Percentiles rank a stretch among this genome's conserved stretches.
Conservation (phyloP, 1,140 invertebrate species). For the Polypedilum vanderplanki region DNA sequence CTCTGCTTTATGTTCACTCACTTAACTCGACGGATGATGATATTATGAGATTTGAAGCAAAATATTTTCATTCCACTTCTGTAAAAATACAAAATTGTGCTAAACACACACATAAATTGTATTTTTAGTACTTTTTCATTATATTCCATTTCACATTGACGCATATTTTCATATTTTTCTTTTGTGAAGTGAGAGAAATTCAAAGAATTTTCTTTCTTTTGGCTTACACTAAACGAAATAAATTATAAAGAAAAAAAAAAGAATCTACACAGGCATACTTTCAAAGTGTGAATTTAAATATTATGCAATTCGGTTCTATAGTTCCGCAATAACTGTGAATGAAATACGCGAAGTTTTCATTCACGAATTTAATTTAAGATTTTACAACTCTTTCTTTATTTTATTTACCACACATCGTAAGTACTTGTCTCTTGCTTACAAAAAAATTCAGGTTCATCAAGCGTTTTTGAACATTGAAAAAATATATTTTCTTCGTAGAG, state of each 20-base stretch:
- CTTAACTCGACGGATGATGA: too few relatives aligned
- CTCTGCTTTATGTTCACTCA: too few relatives aligned
- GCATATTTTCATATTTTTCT: not conserved
- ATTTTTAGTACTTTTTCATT: too few relatives aligned
- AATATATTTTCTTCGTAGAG: not conserved
- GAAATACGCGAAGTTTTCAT: not conserved
- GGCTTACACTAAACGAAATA: not conserved
- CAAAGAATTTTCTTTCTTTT: too few relatives aligned
- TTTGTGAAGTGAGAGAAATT: not conserved
- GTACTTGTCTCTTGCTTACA: too few relatives aligned
- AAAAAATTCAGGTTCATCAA: not conserved
- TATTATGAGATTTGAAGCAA: too few relatives aligned
- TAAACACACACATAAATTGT: too few relatives aligned
- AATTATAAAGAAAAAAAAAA: not conserved
- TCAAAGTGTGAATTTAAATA: not conserved
- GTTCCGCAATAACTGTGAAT: slow-evolving; percentile 1
- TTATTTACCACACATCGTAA: too few relatives aligned
- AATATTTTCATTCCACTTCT: too few relatives aligned
- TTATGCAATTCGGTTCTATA: not conserved
- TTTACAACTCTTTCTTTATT: too few relatives aligned
- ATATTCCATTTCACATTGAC: not conserved
- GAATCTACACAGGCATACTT: not conserved
- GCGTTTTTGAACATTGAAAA: not conserved
- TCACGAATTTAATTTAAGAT: not conserved
- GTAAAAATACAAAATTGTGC: too few relatives aligned